Evolutionary conservation across 2,888 invertebrate species (phyloP), one percentile per base, ranked within the genome.

Genomic region (Fragum sueziense): DNA sequence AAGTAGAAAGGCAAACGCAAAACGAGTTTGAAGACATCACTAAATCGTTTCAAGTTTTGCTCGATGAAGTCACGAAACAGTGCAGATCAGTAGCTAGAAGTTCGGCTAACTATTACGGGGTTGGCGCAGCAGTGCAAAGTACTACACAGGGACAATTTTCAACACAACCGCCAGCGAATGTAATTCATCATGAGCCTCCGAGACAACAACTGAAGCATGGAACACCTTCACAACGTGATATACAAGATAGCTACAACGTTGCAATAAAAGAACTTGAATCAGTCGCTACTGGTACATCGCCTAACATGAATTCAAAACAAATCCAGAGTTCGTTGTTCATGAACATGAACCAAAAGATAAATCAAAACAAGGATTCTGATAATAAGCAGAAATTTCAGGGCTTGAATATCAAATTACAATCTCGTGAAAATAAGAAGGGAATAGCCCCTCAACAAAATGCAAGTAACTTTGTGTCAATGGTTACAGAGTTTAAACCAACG

Each of bases 11-110:
- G 67, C 87, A 88, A 74, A 88, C 88, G 9, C 88, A 90, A 70
- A 85, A 86, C 47, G 90, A 90, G 76, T 89, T 90, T 84, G 90
- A 90, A 61, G 85, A 89, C 57, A 89, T 90, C 34, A 88, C 88
- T 7, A 89, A 87, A 71, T 89, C 89, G 52, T 90, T 90, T 81
- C 89, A 90, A 70, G 88, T 88, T 34, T 82, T 90, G 25, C 76
- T 90, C 9, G 90, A 89, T 70, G 90, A 90, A 74, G 89, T 90
- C 27, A 77, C 83, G 2, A 76, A 75, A 61, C 80, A 82, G 70
- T 82, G 82, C 71, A 62, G 68, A 61, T 68, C 75, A n/a, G 81
- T 82, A 20, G 80, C 78, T 31, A 54, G 76, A 33, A 72, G 79
- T 6, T 79, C 80, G 4, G 70, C 61, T 11, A 79, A 52, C 33